Base-by-base conservation (phyloP, 2,888 invertebrate species). In the Lamproptera curius region DNA sequence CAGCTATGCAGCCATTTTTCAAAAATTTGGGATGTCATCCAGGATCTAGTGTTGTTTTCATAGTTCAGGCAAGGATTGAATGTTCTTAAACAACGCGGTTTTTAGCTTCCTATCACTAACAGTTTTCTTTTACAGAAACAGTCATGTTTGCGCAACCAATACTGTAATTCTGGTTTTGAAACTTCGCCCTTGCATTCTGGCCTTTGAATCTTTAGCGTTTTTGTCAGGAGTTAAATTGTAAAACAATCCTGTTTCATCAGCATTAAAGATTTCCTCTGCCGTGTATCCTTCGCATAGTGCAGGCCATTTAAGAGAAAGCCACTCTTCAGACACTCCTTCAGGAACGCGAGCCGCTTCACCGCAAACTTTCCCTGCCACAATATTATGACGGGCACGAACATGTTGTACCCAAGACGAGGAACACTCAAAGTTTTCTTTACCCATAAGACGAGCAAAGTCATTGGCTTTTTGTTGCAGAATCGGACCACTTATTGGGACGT, bases 11-110 rank as follows among this genome's bases (percentile, higher is more conserved):
- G 40, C 51, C 56, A 52, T 55, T 51, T 52, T 54, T 53, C 51
- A 53, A 58, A 59, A 57, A 58, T 46, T 28, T 57, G 48, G 11
- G 53, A 53, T 41, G 66, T 75, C 70, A 78, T 74, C 73, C 71
- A 73, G 14, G 70, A 61, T 47, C 50, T 71, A 37, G 42, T 55
- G 45, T 71, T 71, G 28, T 55, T 51, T 51, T 56, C 57, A 54
- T 70, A 73, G 51, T 23, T 6, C 23, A 4, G 23, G 23, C 23
- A 23, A 8, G 4, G 23, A 23, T 4, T 8, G 49, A 61, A 48
- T 3, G 70, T 67, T 51, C 67, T 63, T n/a, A n/a, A n/a, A n/a
- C n/a, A n/a, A n/a, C n/a, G n/a, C n/a, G n/a, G n/a, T 52, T 61
- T 56, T 17, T 61, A 47, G 59, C 68, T 72, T 16, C 70, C 70